Conservation (phyloP, 1,140 invertebrate species). For the Berghia stephanieae region DNA sequence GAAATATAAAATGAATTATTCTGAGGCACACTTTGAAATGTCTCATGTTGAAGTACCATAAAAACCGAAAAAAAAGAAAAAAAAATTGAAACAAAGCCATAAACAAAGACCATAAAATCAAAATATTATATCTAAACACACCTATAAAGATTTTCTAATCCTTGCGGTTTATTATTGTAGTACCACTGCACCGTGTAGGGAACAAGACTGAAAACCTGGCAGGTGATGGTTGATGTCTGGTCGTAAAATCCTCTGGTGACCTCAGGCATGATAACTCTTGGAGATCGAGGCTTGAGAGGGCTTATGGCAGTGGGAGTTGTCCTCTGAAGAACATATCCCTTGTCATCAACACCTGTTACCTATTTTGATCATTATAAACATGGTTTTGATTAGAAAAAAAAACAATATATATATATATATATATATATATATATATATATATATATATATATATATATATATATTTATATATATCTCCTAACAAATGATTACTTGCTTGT, state of each 20-base stretch:
- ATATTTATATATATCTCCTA: too few relatives aligned
- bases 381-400: not conserved
- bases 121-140: slow-evolving; percentile 47
- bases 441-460: too few relatives aligned
- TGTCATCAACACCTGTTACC: slow-evolving; percentile 60
- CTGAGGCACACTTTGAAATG: too few relatives aligned
- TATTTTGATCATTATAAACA: slow-evolving; percentile 31
- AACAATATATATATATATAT: not conserved
- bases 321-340: slow-evolving; percentile 56
- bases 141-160: slow-evolving; percentile 52
- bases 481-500: too few relatives aligned
- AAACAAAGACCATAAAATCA: not conserved
- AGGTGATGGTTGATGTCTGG: slow-evolving; percentile 64
- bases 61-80: too few relatives aligned
- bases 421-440: too few relatives aligned
- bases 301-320: slow-evolving; percentile 62
- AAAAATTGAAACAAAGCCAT: too few relatives aligned
- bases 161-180: slow-evolving; percentile 59
- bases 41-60: too few relatives aligned
- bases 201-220: slow-evolving; percentile 70
- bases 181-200: slow-evolving; percentile 71
- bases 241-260: slow-evolving; percentile 58
- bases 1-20: too few relatives aligned
- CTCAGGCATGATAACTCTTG: slow-evolving; percentile 59
- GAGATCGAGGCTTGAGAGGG: slow-evolving; percentile 47